Evolutionary conservation across 2,888 invertebrate genomes (phyloP), one percentile per base, ranked within the genome.

Genomic region (Pomacea canaliculata): DNA sequence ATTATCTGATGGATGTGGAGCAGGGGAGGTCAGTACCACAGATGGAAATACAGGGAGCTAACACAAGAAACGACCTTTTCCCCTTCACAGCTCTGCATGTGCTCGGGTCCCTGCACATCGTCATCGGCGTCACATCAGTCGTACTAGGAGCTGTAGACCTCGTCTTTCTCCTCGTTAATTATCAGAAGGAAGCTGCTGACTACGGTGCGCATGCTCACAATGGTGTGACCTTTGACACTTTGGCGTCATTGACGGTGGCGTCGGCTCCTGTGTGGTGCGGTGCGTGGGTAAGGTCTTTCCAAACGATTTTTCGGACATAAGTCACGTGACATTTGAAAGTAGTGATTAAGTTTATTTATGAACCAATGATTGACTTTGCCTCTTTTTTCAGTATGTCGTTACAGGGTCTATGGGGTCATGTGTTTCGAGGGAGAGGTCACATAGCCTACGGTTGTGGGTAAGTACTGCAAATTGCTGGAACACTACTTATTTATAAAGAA

Each of bases 211-310:
- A 23, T 10, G 80, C 82, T 5, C 65, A 77, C 7, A 73, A 76
- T n/a, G 77, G 76, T 23, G 71, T 76, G 46, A 74, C 74, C 51
- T 78, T 80, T 13, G 79, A 82, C 0, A 78, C 68, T 16, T 70
- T 85, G 16, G 81, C 81, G 13, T 79, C 84, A 0, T 49, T 86
- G 60, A 85, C 86, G 0, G 81, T 85, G 1, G 80, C 83, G 1
- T 82, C 83, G 51, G 78, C 83, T 9, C 85, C 86, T 0, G 76
- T 85, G 19, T 86, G 86, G 86, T 83, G 86, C 77, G 86, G 86
- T n/a, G 73, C 85, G 51, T 86, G 86, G 86, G 86, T 85, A 78
- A 80, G 83, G 72, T 9, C 13, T 7, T 7, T 3, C 19, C 16
- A 13, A 13, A 18, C 51, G 27, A 27, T 27, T 27, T 37, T 1